phyloP scores from a whole-genome alignment of 2,797 vertebrate genomes.

The Malurus splendens region DNA sequence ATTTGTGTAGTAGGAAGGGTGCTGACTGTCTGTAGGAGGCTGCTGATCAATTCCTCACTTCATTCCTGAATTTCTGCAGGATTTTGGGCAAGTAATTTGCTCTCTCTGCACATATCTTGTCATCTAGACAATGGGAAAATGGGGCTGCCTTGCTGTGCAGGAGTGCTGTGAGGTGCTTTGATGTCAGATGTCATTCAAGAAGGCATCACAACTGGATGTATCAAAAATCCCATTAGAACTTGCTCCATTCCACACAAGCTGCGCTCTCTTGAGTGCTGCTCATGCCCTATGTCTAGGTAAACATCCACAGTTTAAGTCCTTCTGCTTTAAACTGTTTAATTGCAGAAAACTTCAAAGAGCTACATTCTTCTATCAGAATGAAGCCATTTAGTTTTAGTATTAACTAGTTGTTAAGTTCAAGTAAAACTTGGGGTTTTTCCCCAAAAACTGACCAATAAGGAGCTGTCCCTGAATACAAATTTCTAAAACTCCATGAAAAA shows the following conservation, averaged over 20 bases:
- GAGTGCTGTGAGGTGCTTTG: not conserved
- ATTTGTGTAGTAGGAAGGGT: not conserved
- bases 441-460: not conserved
- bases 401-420: not conserved
- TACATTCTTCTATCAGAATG: not conserved
- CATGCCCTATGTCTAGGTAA: not conserved
- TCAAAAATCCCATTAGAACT: not conserved
- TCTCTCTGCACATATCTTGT: not conserved
- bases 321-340: not conserved
- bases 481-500: not conserved
- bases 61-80: not conserved
- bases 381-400: not conserved
- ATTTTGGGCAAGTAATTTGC: not conserved
- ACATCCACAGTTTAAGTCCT: not conserved
- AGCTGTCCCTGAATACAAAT: not conserved
- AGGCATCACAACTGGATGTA: not conserved
- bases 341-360: not conserved
- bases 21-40: not conserved
- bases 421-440: not conserved
- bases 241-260: not conserved
- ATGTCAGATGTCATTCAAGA: not conserved
- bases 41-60: not conserved
- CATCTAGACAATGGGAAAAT: not conserved
- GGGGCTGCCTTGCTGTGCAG: not conserved
- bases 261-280: not conserved